Evolutionary conservation across 1,140 invertebrate species (phyloP), one percentile per base, ranked within the genome.

Genomic region (Sminthurinus signatus): DNA sequence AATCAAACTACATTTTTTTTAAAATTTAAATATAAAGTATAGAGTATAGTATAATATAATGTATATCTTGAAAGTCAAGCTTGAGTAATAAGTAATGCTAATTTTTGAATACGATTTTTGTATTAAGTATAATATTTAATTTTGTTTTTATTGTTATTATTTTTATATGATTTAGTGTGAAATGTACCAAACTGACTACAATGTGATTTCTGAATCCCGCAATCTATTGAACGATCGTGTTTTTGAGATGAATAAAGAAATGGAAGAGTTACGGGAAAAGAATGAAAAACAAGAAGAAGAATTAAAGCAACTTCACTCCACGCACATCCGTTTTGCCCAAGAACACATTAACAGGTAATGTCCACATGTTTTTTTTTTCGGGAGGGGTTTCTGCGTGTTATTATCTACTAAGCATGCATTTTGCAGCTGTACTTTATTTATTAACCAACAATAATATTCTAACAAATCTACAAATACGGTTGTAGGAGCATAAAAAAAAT

Each of bases 331-430:
- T 10, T 25, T 48, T 8, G 44, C 44, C n/a, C 44, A 48, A 25
- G 44, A 48, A n/a, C 44, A 48, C 23, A n/a, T 48, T 48, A 48
- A 48, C 44, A 48, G 44, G 44, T 48, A 48, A 19, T n/a, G 8
- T 48, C 4, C 8, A 5, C 19, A 10, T 25, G 23, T 48, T n/a
- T 48, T 48, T n/a, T 19, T 19, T 19, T 25, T 19, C 5, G 5
- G 44, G 44, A 19, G 19, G 44, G 23, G 44, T 5, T 19, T 19
- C 17, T 19, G 4, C 17, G 4, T 48, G 8, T 19, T 25, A n/a
- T 10, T 8, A 10, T n/a, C 17, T 48, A 5, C 44, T 19, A 10
- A 8, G 44, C 17, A 4, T 19, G 23, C n/a, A 19, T 48, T 48
- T n/a, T 19, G 4, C 8, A 25, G n/a, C n/a, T 10, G n/a, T 19